These are phyloP conservation scores for Pelobates fuscus DNA, from an alignment of 2,113 vertebrate species.

Conservation along the genomic window DNA sequence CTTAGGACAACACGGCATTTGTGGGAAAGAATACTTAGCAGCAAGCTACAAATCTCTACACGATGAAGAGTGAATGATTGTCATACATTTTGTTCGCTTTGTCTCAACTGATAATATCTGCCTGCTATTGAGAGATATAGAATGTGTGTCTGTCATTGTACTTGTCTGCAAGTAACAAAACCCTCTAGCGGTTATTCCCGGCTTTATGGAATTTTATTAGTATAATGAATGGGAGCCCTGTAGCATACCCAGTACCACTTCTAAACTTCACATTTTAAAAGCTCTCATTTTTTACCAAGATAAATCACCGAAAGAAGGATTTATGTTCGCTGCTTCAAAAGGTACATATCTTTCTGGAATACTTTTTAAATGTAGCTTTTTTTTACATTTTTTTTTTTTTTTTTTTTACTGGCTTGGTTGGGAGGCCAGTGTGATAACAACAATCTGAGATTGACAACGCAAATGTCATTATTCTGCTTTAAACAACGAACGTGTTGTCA, in stretches of 20 bases:
- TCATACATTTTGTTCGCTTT: conserved; percentile 75
- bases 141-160: conserved; percentile 68
- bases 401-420: conserved; percentile 18
- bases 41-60: conserved; percentile 76
- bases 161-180: conserved; percentile 66
- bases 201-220: conserved; percentile 75
- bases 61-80: conserved; percentile 72
- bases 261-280: conserved; percentile 73
- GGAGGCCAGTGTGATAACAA: not conserved
- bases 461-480: not conserved
- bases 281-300: conserved; percentile 74
- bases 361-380: conserved; percentile 1
- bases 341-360: conserved; percentile 46
- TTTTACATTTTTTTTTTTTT: conserved; percentile 10
- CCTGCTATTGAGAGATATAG: conserved; percentile 62
- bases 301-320: conserved; percentile 62
- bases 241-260: conserved; percentile 72
- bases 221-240: conserved; percentile 80
- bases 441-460: not conserved
- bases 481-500: not conserved
- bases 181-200: conserved; percentile 67
- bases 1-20: conserved; percentile 79
- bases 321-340: conserved; percentile 42
- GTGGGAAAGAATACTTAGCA: conserved; percentile 74
- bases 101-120: conserved; percentile 75